Percentiles rank a stretch among this genome's conserved stretches.
These are phyloP conservation scores for Palythoa heliodiscus DNA, from an alignment of 92 coral and sea anemone species.

Conservation along the genomic window DNA sequence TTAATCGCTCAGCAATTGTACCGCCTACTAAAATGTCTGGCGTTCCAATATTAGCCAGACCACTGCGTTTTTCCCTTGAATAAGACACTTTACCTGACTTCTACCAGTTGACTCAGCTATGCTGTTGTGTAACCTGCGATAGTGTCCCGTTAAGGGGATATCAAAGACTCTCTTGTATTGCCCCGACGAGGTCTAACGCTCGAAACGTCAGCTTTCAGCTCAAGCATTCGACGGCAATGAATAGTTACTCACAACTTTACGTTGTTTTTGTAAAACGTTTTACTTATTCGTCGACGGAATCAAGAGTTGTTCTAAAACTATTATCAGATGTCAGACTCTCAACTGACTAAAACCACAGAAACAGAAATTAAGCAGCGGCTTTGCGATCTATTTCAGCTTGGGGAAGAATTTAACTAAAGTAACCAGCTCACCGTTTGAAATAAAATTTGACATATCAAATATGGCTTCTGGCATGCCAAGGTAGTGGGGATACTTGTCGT, in stretches of 20 bases:
- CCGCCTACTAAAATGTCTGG: not conserved
- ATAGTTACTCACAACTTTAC: too few species aligned
- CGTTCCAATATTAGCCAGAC: not conserved
- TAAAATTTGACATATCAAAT: constrained; percentile 89
- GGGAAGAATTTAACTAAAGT: not conserved
- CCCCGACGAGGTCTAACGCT: not conserved
- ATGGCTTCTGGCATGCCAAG: constrained; percentile 93
- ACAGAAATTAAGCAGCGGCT: not conserved
- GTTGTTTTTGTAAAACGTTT: too few species aligned
- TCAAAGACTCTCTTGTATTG: not conserved
- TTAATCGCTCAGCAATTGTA: too few species aligned
- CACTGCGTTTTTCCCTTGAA: not conserved
- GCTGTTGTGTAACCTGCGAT: not conserved
- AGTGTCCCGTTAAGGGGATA: not conserved
- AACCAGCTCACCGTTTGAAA: constrained; percentile 74
- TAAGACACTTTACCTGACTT: not conserved
- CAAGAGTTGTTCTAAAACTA: too few species aligned
- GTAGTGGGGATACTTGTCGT: constrained; percentile 94
- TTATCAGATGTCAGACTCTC: not conserved
- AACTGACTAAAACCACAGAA: not conserved
- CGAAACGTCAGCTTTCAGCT: too few species aligned
- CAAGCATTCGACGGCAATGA: too few species aligned
- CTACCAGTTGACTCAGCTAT: not conserved
- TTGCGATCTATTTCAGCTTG: not conserved
- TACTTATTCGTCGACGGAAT: too few species aligned